phyloP scores from a whole-genome alignment of 2,888 invertebrate genomes.

The Hypsopygia costalis region DNA sequence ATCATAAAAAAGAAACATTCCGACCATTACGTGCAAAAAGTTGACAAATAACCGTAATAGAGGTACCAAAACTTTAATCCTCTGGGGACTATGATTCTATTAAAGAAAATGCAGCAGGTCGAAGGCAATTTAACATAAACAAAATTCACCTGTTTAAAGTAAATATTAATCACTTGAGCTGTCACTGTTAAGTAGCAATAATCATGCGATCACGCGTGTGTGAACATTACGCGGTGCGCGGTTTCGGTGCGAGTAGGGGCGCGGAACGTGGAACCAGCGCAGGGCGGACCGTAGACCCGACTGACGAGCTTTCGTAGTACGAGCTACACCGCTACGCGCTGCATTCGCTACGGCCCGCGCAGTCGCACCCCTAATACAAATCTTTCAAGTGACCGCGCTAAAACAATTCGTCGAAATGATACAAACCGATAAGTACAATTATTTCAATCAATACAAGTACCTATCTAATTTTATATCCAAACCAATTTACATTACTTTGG shows the following conservation, averaged over 20 bases:
- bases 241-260: conserved; percentile 16
- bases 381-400: conserved; percentile 14
- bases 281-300: conserved; percentile 42
- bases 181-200: conserved; percentile 58
- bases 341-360: conserved; percentile 53
- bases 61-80: conserved; percentile 44
- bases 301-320: conserved; percentile 39
- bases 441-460: no score
- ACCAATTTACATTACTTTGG: no score
- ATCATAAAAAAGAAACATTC: conserved; percentile 22
- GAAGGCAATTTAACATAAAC: conserved; percentile 32
- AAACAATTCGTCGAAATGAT: no score
- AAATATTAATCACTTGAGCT: conserved; percentile 64
- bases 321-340: conserved; percentile 45
- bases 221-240: conserved; percentile 50
- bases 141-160: conserved; percentile 63
- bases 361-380: conserved; percentile 47
- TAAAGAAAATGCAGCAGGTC: conserved; percentile 44
- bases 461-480: no score
- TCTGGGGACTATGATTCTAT: conserved; percentile 41
- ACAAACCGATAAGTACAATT: no score
- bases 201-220: conserved; percentile 60
- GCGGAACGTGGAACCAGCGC: conserved; percentile 25
- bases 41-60: conserved; percentile 31
- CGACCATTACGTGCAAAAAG: conserved; percentile 28